A percentile compares a stretch with the other conserved stretches of the same genome.
Conservation (phyloP, 2,797 vertebrate genomes). For the Neosilurus hyrtlii region DNA sequence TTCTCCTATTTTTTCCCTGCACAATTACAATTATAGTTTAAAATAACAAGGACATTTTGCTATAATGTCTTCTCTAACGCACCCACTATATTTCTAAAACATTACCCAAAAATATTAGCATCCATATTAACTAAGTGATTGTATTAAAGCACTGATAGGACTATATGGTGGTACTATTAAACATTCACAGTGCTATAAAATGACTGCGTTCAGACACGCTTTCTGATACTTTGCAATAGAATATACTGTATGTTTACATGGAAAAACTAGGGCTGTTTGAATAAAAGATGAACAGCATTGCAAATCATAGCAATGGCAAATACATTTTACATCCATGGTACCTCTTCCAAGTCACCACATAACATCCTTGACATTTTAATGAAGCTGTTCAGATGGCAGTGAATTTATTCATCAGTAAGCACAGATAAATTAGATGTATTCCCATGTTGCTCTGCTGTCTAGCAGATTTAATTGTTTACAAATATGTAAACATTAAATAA, state of each 20-base stretch:
- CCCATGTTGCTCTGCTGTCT: slow-evolving; percentile 38
- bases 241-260: not conserved
- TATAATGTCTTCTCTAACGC: too few species aligned
- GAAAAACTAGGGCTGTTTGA: slow-evolving; percentile 10
- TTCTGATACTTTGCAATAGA: slow-evolving; percentile 18
- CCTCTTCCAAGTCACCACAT: slow-evolving; percentile 46
- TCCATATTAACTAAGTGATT: not conserved
- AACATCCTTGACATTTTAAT: slow-evolving; percentile 55
- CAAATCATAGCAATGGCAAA: slow-evolving; percentile 33
- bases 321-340: slow-evolving; percentile 27
- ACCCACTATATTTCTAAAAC: too few species aligned
- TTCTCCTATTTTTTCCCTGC: not conserved
- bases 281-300: slow-evolving; percentile 30
- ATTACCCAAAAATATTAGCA: slow-evolving; percentile 2
- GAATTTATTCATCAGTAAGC: slow-evolving; percentile 55
- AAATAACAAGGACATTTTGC: too few species aligned
- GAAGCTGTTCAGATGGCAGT: slow-evolving; percentile 50
- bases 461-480: slow-evolving; percentile 53
- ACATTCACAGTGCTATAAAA: slow-evolving; percentile 3
- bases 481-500: slow-evolving; percentile 53
- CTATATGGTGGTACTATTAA: not conserved
- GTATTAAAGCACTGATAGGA: not conserved
- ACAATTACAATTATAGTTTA: not conserved
- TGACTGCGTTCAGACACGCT: not conserved
- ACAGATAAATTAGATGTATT: slow-evolving; percentile 48